Base-by-base conservation (phyloP, 2,113 vertebrate species). In the Polypterus senegalus region DNA sequence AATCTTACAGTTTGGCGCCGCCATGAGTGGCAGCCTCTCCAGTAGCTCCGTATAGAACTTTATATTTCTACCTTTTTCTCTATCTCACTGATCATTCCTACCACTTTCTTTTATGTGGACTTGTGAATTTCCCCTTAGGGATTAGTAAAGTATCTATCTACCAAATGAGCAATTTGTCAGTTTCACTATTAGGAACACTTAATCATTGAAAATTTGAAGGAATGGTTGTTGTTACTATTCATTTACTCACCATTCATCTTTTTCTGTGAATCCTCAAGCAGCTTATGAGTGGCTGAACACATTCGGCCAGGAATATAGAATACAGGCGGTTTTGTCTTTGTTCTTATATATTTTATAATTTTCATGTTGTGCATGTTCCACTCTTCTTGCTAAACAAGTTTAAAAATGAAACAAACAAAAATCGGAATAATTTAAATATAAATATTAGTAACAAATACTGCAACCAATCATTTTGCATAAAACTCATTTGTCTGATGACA, bases 321-420 rank as follows among this genome's bases (percentile, higher is more conserved):
- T 61, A 99, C 83, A 44, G 94, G 92, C 66, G 96, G 94, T 80
- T 89, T 97, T 66, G 92, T 93, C 80, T 88, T 97, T 1, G 94
- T 97, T 77, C 92, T 88, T 79, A 99, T 94, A 70, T 90, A 99
- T 79, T 97, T 99, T 62, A 99, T 86, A 77, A 99, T 89, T 76
- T 84, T 90, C 58, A 82, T 83, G 3, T 99, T 99, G 79, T 97
- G 96, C 67, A 88, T 85, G 72, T 92, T 98, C 94, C 94, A 98
- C 79, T 97, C 94, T 86, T 97, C 96, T 97, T 98, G 94, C 96
- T 99, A 69, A 71, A 67, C 3, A 46, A 69, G 70, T 44, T 46
- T 60, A 56, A 71, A 58, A 67, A 2, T 64, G 54, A 69, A 11
- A 57, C 9, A 43, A 48, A 47, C 6, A 66, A 11, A 56, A 45